A percentile compares a stretch with the other conserved stretches of the same genome.
Evolutionary conservation across 2,797 vertebrate species (phyloP).

Genomic region (Mallotus villosus): DNA sequence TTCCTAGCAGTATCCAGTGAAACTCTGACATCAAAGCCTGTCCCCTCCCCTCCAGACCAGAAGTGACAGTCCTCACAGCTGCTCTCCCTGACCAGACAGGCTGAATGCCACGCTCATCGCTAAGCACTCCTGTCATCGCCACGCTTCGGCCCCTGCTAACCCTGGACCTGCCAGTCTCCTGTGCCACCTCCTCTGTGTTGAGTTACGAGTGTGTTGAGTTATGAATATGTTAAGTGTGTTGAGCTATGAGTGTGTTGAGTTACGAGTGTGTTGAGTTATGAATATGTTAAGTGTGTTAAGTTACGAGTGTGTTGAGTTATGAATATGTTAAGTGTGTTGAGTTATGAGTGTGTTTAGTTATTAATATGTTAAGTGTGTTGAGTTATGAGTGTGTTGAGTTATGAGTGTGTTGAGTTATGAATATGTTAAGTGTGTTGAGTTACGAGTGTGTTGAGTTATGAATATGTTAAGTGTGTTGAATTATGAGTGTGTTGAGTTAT

Average conservation of each 20-base stretch:
- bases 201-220: too few relatives aligned
- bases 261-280: too few relatives aligned
- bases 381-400: constrained; percentile 4
- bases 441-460: background rate
- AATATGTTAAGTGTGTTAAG: too few relatives aligned
- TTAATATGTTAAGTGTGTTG: background rate
- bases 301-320: background rate
- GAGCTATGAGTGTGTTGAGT: too few relatives aligned
- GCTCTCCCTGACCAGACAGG: constrained; percentile 1
- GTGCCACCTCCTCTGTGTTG: too few relatives aligned
- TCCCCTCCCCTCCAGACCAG: background rate
- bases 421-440: background rate
- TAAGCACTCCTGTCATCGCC: background rate
- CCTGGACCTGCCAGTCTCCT: too few relatives aligned
- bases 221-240: too few relatives aligned
- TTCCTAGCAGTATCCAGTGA: constrained; percentile 39
- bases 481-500: background rate
- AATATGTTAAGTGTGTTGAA: constrained; percentile 5
- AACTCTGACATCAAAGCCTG: constrained; percentile 54
- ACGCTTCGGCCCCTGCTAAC: background rate
- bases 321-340: background rate
- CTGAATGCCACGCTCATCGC: background rate
- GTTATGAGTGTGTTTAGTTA: constrained; percentile 7
- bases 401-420: background rate
- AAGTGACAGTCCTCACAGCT: constrained; percentile 43